phyloP scores from a whole-genome alignment of 2,888 invertebrate species.

The Ptilodon capucinus region DNA sequence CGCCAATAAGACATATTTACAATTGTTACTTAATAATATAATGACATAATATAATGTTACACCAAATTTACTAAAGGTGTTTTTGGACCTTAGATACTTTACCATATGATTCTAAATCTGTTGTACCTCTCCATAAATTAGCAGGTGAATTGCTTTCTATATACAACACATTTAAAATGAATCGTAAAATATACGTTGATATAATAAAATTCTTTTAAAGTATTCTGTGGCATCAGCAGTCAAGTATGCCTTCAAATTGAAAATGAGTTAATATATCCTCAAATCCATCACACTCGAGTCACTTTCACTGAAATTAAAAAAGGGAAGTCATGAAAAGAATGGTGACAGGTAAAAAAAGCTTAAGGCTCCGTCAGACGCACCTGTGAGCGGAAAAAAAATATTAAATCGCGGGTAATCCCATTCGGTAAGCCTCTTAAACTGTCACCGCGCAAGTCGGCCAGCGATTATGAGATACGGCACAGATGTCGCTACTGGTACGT shows the following conservation, averaged over 20 bases:
- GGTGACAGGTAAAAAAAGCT: conserved; percentile 43
- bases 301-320: conserved; percentile 44
- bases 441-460: conserved; percentile 46
- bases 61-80: no score
- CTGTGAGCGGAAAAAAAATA: conserved; percentile 50
- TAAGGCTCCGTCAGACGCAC: conserved; percentile 36
- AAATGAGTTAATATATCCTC: conserved; percentile 32
- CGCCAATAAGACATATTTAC: conserved; percentile 2
- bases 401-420: conserved; percentile 56
- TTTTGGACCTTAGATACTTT: no score
- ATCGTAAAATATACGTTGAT: no score
- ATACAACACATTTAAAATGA: no score
- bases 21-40: no score
- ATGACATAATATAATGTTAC: no score
- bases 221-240: background rate
- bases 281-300: conserved; percentile 43
- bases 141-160: no score
- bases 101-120: no score
- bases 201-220: no score
- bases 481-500: conserved; percentile 31
- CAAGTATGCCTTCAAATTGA: background rate
- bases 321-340: conserved; percentile 36
- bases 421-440: conserved; percentile 57
- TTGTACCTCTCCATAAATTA: no score
- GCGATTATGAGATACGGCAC: conserved; percentile 52